Conservation (phyloP, 92 coral and sea anemone species). For the Palythoa grandis region DNA sequence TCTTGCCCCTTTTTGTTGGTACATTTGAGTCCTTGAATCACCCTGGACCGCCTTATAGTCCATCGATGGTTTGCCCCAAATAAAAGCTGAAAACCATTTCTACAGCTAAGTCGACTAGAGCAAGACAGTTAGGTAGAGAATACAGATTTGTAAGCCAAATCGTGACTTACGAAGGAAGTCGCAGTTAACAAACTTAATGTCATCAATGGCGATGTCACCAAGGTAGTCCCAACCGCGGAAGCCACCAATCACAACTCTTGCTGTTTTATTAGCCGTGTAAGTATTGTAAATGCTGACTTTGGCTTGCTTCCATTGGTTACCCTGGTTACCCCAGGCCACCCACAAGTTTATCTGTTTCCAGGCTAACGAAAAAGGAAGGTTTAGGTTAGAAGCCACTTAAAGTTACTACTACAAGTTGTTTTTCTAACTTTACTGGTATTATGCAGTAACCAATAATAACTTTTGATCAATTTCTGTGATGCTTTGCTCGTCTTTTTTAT, state of each 20-base stretch:
- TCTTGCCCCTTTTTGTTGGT: too few relatives aligned
- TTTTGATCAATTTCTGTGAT: too few relatives aligned
- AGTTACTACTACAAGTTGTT: too few relatives aligned
- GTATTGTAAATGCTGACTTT: slow-evolving; percentile 70
- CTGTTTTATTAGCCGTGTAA: slow-evolving; percentile 49
- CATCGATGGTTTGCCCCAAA: too few relatives aligned
- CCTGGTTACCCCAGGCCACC: slow-evolving; percentile 60
- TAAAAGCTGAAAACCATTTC: too few relatives aligned
- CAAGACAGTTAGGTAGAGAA: too few relatives aligned
- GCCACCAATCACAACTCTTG: slow-evolving; percentile 68
- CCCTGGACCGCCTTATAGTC: too few relatives aligned
- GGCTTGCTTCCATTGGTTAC: slow-evolving; percentile 86
- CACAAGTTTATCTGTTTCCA: slow-evolving; percentile 52
- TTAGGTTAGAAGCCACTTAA: not conserved
- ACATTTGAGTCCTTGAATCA: too few relatives aligned
- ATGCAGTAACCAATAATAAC: too few relatives aligned
- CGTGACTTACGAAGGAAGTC: slow-evolving; percentile 43
- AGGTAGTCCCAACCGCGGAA: slow-evolving; percentile 76
- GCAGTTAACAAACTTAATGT: slow-evolving; percentile 79
- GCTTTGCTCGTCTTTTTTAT: too few relatives aligned
- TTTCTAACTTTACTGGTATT: too few relatives aligned
- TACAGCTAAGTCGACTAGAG: too few relatives aligned
- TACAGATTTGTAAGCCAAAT: not conserved
- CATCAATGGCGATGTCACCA: slow-evolving; percentile 96
- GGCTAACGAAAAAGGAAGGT: slow-evolving; percentile 30